Conservation (phyloP, 1,140 invertebrate genomes). For the Drosophila trapezifrons region DNA sequence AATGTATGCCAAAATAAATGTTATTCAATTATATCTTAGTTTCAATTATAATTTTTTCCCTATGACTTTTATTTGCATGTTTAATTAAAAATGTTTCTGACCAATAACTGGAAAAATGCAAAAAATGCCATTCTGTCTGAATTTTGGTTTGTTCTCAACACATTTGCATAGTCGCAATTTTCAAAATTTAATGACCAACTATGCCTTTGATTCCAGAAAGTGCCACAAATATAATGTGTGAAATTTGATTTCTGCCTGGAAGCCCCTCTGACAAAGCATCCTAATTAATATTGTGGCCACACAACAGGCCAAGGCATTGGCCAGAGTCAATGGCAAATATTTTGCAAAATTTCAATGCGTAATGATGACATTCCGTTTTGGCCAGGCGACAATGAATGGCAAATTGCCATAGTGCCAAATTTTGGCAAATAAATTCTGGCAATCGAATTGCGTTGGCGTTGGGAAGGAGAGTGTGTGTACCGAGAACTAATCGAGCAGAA, state of each 20-base stretch:
- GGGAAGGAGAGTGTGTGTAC: constrained; percentile 2
- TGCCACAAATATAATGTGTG: background rate
- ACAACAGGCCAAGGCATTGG: background rate
- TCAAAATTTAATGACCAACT: background rate
- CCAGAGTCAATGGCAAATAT: constrained; percentile 27
- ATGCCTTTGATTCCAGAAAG: constrained; percentile 1
- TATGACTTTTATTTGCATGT: no score
- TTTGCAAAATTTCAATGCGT: constrained; percentile 14
- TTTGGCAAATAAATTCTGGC: constrained; percentile 37
- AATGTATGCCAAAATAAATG: no score
- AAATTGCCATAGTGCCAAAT: constrained; percentile 26
- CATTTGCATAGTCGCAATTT: background rate
- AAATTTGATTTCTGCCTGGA: constrained; percentile 1
- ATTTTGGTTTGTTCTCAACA: background rate
- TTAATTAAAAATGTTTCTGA: no score
- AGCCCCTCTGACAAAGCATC: constrained; percentile 17
- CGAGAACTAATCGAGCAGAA: constrained; percentile 53
- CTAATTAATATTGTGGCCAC: constrained; percentile 40
- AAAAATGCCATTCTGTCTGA: background rate
- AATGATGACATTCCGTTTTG: constrained; percentile 27
- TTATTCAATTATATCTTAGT: no score
- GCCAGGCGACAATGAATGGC: constrained; percentile 34
- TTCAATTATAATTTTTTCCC: no score
- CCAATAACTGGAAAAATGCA: no score
- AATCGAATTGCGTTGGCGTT: constrained; percentile 25